These are phyloP conservation scores for Sander vitreus DNA, from an alignment of 2,113 vertebrate species.

Conservation along the genomic window DNA sequence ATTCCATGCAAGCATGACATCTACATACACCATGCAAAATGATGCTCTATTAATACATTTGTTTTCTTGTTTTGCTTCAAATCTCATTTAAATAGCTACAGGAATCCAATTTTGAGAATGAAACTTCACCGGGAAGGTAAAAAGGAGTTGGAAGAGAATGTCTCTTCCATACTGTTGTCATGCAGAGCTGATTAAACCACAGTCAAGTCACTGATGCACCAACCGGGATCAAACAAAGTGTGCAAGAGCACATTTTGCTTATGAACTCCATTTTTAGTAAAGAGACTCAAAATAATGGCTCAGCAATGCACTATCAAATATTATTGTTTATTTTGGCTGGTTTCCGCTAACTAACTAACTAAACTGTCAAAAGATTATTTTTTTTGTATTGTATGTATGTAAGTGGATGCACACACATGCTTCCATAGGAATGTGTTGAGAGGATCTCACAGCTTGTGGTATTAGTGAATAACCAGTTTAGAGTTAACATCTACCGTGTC, in stretches of 20 bases:
- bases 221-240: conserved; percentile 15
- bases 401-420: conserved; percentile 32
- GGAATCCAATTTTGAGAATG: conserved; percentile 9
- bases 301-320: conserved; percentile 23
- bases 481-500: conserved; percentile 48
- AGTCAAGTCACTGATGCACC: conserved; percentile 17
- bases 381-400: conserved; percentile 1
- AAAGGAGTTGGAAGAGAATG: background rate
- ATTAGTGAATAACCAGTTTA: conserved; percentile 32
- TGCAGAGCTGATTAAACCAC: conserved; percentile 30
- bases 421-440: conserved; percentile 68
- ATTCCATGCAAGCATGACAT: conserved; percentile 79
- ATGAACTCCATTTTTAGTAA: conserved; percentile 7
- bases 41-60: conserved; percentile 39
- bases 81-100: conserved; percentile 27
- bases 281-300: conserved; percentile 5
- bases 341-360: conserved; percentile 8
- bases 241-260: conserved; percentile 27
- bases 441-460: conserved; percentile 63
- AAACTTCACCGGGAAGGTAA: background rate
- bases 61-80: conserved; percentile 22
- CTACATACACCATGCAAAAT: conserved; percentile 79
- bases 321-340: conserved; percentile 11
- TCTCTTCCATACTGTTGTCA: conserved; percentile 15
- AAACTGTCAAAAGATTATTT: background rate